Percentiles rank a stretch among this genome's conserved stretches.
These are phyloP conservation scores for Recurvirostra avosetta DNA, from an alignment of 2,113 vertebrate species.

Conservation along the genomic window DNA sequence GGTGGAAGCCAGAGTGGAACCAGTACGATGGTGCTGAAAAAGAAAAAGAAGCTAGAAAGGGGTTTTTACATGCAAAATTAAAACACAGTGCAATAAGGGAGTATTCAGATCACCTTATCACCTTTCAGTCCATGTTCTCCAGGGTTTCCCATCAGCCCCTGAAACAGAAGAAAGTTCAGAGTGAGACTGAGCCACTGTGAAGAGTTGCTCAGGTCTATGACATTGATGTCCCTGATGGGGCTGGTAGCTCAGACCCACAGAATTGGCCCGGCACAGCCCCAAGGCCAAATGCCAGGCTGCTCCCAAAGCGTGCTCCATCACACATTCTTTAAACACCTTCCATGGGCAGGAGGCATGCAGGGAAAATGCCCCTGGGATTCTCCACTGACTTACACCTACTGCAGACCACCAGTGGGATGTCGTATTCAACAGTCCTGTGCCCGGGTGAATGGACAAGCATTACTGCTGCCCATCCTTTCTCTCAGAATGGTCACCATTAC, in stretches of 20 bases:
- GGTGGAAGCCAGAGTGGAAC: neutral
- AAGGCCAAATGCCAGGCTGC: neutral
- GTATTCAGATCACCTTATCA: conserved; percentile 99
- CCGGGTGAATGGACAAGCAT: neutral
- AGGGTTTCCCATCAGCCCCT: conserved; percentile 94
- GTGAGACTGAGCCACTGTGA: neutral
- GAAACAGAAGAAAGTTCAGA: conserved; percentile 48
- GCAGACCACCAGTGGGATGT: neutral
- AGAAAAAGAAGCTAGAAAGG: neutral
- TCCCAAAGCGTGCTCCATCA: neutral
- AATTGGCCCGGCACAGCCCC: neutral
- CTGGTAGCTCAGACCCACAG: neutral
- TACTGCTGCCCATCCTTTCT: neutral
- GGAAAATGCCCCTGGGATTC: neutral
- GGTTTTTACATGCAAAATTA: conserved; percentile 73
- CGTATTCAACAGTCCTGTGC: neutral
- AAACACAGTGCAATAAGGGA: conserved; percentile 95
- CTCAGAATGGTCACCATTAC: neutral
- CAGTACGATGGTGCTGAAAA: neutral
- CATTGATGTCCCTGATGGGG: neutral
- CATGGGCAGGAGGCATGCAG: neutral
- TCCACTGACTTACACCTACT: neutral
- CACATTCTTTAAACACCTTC: neutral
- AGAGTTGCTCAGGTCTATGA: neutral
- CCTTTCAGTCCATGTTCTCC: conserved; percentile 99